Evolutionary conservation across 1,140 invertebrate species (phyloP).

Genomic region (Micrasema longulum): DNA sequence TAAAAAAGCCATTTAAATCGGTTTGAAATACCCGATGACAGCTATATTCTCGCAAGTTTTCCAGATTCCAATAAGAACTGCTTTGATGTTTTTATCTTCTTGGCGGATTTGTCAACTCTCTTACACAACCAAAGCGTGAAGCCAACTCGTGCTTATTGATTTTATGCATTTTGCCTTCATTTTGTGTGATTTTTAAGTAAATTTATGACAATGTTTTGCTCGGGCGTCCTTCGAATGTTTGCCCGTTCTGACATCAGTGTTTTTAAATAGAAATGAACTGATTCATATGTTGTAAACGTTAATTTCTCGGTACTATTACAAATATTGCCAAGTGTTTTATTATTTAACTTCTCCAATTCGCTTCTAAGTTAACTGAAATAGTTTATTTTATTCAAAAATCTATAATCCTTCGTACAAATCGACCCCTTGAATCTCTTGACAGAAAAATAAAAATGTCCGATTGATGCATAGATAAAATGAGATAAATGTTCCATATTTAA

Average conservation of each 20-base stretch:
- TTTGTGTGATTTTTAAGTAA: slow-evolving; percentile 4
- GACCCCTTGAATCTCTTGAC: too few relatives aligned
- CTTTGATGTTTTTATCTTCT: slow-evolving; percentile 1
- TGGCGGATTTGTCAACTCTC: background rate
- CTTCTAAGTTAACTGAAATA: too few relatives aligned
- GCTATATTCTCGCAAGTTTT: background rate
- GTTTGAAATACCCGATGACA: background rate
- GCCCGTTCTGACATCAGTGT: slow-evolving; percentile 38
- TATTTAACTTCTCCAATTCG: too few relatives aligned
- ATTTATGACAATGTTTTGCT: slow-evolving; percentile 16
- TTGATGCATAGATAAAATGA: too few relatives aligned
- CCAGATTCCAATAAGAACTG: slow-evolving; percentile 10
- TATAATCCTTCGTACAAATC: too few relatives aligned
- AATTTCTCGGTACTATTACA: slow-evolving; percentile 20
- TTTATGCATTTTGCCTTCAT: slow-evolving; percentile 18
- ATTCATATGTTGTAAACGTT: slow-evolving; percentile 25
- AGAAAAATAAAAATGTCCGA: too few relatives aligned
- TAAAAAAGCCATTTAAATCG: background rate
- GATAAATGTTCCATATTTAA: too few relatives aligned
- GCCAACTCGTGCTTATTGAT: slow-evolving; percentile 19
- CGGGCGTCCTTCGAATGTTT: background rate
- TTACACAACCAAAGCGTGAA: background rate
- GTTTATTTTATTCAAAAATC: too few relatives aligned
- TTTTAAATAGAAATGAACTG: slow-evolving; percentile 41
- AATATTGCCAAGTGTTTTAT: slow-evolving; percentile 4